A percentile compares a stretch with the other conserved stretches of the same genome.
Evolutionary conservation across 2,797 vertebrate species (phyloP).

Genomic region (Mormyrus hasselquistii): DNA sequence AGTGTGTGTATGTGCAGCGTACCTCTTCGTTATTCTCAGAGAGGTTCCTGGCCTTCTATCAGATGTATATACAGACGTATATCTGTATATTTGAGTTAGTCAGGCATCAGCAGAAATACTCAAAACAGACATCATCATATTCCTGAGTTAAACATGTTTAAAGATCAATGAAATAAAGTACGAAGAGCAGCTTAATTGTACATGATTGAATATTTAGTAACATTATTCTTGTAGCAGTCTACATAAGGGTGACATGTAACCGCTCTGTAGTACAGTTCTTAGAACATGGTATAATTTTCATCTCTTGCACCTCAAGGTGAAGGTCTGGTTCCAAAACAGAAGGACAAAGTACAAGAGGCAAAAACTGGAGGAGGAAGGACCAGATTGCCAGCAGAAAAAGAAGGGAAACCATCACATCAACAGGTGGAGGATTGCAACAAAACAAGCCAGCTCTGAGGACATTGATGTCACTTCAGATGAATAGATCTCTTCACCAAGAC

Average conservation of each 20-base stretch:
- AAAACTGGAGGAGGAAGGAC: slow-evolving; percentile 95
- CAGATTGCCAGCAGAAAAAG: slow-evolving; percentile 93
- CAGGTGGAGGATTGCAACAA: slow-evolving; percentile 94
- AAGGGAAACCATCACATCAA: slow-evolving; percentile 97
- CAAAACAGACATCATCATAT: neutral
- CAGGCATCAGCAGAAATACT: neutral
- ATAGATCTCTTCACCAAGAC: slow-evolving; percentile 49
- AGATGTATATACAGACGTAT: neutral
- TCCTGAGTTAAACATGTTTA: neutral
- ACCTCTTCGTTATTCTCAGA: neutral
- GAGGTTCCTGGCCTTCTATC: neutral
- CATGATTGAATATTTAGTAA: neutral
- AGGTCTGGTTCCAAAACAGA: slow-evolving; percentile 98
- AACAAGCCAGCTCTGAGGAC: slow-evolving; percentile 87
- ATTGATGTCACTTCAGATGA: slow-evolving; percentile 96
- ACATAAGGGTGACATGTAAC: no score
- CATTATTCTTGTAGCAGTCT: no score
- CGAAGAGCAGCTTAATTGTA: neutral
- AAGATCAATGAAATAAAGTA: neutral
- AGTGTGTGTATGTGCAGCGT: neutral
- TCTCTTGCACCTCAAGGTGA: slow-evolving; percentile 67
- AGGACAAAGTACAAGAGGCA: slow-evolving; percentile 97
- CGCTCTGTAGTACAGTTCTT: neutral
- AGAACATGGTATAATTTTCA: neutral
- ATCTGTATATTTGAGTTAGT: neutral